Conservation (phyloP, 1,140 invertebrate species). For the Leptoteleia sp. region DNA sequence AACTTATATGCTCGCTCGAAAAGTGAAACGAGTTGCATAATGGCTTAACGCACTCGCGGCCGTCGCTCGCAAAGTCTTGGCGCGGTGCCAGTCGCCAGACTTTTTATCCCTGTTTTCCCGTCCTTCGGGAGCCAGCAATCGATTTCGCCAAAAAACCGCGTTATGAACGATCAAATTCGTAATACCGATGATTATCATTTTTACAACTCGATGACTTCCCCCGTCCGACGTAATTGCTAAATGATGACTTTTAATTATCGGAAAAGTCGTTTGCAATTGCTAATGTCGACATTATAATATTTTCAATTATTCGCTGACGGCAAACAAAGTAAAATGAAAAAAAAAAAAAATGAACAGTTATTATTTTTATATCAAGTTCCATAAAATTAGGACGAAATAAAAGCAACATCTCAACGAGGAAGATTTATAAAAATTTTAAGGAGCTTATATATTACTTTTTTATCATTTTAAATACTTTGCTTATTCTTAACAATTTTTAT, state of each 20-base stretch:
- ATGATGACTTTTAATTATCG: conserved; percentile 23
- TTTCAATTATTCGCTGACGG: too few species aligned
- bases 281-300: too few species aligned
- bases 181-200: conserved; percentile 52
- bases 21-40: conserved; percentile 69
- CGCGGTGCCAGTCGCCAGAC: conserved; percentile 40
- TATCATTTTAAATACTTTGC: too few species aligned
- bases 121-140: conserved; percentile 51
- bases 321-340: too few species aligned
- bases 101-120: conserved; percentile 53
- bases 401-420: too few species aligned
- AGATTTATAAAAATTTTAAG: too few species aligned
- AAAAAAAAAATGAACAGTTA: too few species aligned
- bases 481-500: too few species aligned
- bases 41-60: conserved; percentile 66
- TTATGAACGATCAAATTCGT: conserved; percentile 42
- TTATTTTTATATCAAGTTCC: too few species aligned
- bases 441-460: too few species aligned
- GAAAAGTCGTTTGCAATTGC: too few species aligned
- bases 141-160: conserved; percentile 49
- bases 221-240: conserved; percentile 11
- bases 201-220: conserved; percentile 34
- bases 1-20: conserved; percentile 64
- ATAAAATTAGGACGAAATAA: too few species aligned
- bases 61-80: conserved; percentile 62